phyloP scores from a whole-genome alignment of 2,888 invertebrate species.

The Dorcus hopei region DNA sequence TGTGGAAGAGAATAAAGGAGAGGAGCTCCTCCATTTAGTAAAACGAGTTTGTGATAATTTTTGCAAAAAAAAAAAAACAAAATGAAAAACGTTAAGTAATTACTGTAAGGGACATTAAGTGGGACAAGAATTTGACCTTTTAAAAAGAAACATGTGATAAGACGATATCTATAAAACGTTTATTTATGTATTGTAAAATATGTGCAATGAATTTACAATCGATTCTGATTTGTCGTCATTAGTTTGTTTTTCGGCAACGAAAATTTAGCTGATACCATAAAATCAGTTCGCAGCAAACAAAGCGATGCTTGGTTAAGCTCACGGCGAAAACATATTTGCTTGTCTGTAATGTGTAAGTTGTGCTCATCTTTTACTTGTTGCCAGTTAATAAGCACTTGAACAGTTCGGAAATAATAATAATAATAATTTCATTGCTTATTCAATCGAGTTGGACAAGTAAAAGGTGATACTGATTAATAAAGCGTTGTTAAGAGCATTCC shows the following conservation, averaged over 20 bases:
- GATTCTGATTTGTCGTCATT: slow-evolving; percentile 8
- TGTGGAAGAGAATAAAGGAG: too few relatives aligned
- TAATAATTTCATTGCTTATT: too few relatives aligned
- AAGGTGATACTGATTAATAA: too few relatives aligned
- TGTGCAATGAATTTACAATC: slow-evolving; percentile 36
- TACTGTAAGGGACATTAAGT: neutral
- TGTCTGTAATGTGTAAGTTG: slow-evolving; percentile 9
- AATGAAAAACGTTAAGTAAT: neutral
- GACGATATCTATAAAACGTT: slow-evolving; percentile 43
- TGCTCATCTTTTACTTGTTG: too few relatives aligned
- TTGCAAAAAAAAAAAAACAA: neutral
- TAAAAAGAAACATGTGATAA: slow-evolving; percentile 42
- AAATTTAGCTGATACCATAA: slow-evolving; percentile 36
- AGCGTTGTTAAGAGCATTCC: slow-evolving; percentile 3
- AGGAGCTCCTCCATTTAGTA: too few relatives aligned
- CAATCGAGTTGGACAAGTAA: too few relatives aligned
- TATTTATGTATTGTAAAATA: slow-evolving; percentile 34
- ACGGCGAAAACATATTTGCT: slow-evolving; percentile 6
- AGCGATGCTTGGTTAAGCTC: slow-evolving; percentile 26
- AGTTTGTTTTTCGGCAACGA: slow-evolving; percentile 41
- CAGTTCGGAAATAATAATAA: too few relatives aligned
- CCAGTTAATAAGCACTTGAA: too few relatives aligned
- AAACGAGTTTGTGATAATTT: slow-evolving; percentile 15
- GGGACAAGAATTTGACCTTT: slow-evolving; percentile 5
- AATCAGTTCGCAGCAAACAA: slow-evolving; percentile 28